Conservation (phyloP, 2,797 vertebrate genomes). For the Oreochromis mossambicus region DNA sequence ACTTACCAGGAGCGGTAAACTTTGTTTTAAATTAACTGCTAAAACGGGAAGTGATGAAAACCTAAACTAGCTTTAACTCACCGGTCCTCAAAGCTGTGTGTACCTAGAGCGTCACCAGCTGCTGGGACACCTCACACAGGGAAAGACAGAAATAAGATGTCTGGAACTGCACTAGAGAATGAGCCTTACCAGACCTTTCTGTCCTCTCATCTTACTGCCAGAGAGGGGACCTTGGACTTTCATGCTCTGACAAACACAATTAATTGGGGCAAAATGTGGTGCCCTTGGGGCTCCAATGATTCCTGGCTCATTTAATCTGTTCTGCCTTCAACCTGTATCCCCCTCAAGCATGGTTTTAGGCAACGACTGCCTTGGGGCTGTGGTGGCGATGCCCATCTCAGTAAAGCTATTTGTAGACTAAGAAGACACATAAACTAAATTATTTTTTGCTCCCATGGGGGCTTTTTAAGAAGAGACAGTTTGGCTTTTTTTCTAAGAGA, state of each 20-base stretch:
- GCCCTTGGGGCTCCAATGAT: constrained; percentile 58
- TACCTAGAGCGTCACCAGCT: neutral
- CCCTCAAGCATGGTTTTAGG: constrained; percentile 46
- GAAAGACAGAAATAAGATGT: neutral
- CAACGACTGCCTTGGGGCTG: constrained; percentile 19
- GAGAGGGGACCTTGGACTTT: constrained; percentile 55
- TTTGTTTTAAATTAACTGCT: constrained; percentile 46
- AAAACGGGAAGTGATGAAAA: constrained; percentile 13
- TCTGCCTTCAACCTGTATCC: constrained; percentile 48
- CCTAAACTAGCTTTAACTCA: neutral
- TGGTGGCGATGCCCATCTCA: neutral
- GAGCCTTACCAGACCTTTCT: constrained; percentile 26
- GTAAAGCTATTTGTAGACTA: constrained; percentile 11
- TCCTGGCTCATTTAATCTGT: constrained; percentile 62
- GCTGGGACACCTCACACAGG: neutral
- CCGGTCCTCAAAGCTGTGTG: neutral
- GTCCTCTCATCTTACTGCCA: constrained; percentile 18
- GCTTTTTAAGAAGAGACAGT: constrained; percentile 15
- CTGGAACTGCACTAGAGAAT: constrained; percentile 8
- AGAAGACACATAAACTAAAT: constrained; percentile 30
- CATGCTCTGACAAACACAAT: constrained; percentile 67
- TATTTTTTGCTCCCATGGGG: constrained; percentile 12
- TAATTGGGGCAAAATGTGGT: constrained; percentile 65
- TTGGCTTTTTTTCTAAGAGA: neutral
- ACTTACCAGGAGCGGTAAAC: constrained; percentile 31